Evolutionary conservation across 2,113 vertebrate species (phyloP).

Genomic region (Microtus ochrogaster): DNA sequence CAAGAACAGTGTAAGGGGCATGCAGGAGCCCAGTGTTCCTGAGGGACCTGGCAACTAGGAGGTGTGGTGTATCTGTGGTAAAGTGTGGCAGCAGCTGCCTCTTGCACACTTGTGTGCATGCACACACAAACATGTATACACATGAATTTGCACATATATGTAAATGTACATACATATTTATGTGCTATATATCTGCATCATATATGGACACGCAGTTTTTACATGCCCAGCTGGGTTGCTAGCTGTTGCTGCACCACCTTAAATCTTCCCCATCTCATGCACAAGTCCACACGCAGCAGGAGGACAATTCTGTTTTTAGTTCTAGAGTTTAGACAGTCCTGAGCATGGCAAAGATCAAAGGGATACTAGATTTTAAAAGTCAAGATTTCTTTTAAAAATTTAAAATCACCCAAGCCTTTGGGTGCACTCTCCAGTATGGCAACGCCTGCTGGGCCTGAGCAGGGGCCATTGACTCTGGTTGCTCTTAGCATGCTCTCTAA

Average conservation of each 20-base stretch:
- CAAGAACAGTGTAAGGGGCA: neutral
- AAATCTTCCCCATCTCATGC: neutral
- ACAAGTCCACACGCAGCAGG: neutral
- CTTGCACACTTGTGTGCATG: neutral
- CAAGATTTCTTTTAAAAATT: neutral
- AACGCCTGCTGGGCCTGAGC: neutral
- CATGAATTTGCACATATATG: too few relatives aligned
- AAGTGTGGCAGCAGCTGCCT: neutral
- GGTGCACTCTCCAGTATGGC: neutral
- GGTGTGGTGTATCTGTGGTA: neutral
- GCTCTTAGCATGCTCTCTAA: neutral
- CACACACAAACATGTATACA: neutral
- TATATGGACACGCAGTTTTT: neutral
- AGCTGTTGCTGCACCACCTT: neutral
- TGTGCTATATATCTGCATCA: neutral
- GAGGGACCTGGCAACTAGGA: neutral
- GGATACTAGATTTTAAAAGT: neutral
- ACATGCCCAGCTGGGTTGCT: neutral
- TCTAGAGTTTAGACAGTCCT: slow-evolving; percentile 3
- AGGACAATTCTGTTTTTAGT: neutral
- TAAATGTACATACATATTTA: neutral
- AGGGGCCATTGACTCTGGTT: neutral
- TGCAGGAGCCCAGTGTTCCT: neutral
- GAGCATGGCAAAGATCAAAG: neutral
- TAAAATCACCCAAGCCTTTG: neutral